Base-by-base conservation (phyloP, 1,140 invertebrate species). In the Saccostrea echinata region DNA sequence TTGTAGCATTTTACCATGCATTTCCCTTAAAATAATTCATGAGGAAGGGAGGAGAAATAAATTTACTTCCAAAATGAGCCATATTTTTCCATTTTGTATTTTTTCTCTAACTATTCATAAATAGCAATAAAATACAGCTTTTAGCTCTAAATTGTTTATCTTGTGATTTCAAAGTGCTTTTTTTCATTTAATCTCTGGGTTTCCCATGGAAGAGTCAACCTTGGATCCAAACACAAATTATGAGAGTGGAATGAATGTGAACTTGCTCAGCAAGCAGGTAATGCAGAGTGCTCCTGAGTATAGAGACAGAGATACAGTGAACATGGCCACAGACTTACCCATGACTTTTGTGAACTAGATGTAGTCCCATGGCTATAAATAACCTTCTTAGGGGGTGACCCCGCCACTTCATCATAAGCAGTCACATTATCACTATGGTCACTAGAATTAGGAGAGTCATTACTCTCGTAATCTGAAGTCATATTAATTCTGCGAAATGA, bases 401-500 rank as follows among this genome's bases (percentile, higher is more conserved):
- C 89, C 11, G 87, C 84, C 27, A 90, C 90, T 27, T 88, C 68
- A 51, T 93, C 92, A 35, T 94, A 92, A 57, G 85, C 81, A 43
- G 90, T 90, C 68, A 90, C 86, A 89, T 93, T 91, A 84, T 94
- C 94, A 91, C 93, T 93, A 91, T 94, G 93, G 80, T 95, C 94
- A 90, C 95, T 95, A 89, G 93, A 94, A 88, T 94, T 95, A 1
- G 95, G 95, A 16, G 95, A 95, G 89, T 95, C 95, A 89, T 93
- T 95, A 90, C 94, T 95, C 90, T 95, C 95, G 88, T 95, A 95
- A 89, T 95, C 95, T 4, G 95, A 95, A 11, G 95, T 95, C 57
- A 95, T 93, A 89, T 94, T 92, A 57, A 93, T 85, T 55, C 93
- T 90, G 43, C 83, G 55, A 51, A 85, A 57, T 84, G 87, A 86